Evolutionary conservation across 2,888 invertebrate species (phyloP).

Genomic region (Scaptomyza parva): DNA sequence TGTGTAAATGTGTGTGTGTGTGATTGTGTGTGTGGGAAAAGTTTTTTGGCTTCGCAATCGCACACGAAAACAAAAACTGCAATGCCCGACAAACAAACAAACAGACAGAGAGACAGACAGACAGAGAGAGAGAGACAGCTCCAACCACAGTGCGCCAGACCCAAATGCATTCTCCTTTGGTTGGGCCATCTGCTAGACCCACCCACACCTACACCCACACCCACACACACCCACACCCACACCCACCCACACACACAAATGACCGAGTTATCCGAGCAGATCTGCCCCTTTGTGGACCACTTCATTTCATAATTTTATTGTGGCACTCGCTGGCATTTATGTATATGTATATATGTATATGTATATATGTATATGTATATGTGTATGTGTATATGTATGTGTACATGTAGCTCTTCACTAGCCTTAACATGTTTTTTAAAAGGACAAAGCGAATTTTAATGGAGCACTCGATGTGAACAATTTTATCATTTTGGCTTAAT

Average conservation of each 20-base stretch:
- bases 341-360: too few species aligned
- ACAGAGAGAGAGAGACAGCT: background rate
- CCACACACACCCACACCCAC: background rate
- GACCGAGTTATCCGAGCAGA: constrained; percentile 17
- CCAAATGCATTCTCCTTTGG: background rate
- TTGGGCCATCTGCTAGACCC: background rate
- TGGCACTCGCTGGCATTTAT: constrained; percentile 44
- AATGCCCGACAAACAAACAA: background rate
- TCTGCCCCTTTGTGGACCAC: constrained; percentile 32
- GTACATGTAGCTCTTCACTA: constrained; percentile 38
- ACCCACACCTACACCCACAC: too few species aligned
- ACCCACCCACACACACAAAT: background rate
- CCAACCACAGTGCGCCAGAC: too few species aligned
- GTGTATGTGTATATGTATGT: too few species aligned
- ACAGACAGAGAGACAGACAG: background rate
- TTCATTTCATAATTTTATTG: constrained; percentile 61
- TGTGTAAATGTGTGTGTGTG: too few species aligned
- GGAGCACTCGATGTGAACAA: constrained; percentile 10
- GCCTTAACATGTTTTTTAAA: constrained; percentile 22
- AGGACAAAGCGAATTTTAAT: constrained; percentile 48
- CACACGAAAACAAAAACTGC: constrained; percentile 18
- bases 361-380: too few species aligned
- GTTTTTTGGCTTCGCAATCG: constrained; percentile 33
- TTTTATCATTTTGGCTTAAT: constrained; percentile 31
- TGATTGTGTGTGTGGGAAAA: constrained; percentile 31